Evolutionary conservation across 2,113 vertebrate species (phyloP).

Genomic region (Blennius ocellaris): DNA sequence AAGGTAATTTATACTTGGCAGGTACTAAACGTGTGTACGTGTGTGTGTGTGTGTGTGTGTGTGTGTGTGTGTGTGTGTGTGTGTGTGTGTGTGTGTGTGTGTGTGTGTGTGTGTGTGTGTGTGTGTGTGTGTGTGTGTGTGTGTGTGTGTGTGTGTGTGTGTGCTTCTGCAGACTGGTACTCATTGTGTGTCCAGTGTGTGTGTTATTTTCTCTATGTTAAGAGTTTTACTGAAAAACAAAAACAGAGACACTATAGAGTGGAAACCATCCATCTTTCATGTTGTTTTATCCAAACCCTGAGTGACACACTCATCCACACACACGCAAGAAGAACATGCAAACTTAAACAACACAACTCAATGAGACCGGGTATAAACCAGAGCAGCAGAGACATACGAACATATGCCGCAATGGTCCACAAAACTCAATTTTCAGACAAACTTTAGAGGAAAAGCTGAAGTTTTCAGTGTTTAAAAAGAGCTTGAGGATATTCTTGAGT

Average conservation of each 20-base stretch:
- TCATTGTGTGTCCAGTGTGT: slow-evolving; percentile 31
- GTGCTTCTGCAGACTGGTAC: too few species aligned
- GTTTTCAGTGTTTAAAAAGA: slow-evolving; percentile 2
- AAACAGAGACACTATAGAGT: background rate
- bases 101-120: background rate
- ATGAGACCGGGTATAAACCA: too few species aligned
- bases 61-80: slow-evolving; percentile 19
- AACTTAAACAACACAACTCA: too few species aligned
- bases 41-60: background rate
- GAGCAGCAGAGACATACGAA: too few species aligned
- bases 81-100: background rate
- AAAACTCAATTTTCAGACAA: background rate
- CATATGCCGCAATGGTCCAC: too few species aligned
- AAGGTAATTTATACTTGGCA: slow-evolving; percentile 30
- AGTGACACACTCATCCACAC: too few species aligned
- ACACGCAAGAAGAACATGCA: too few species aligned
- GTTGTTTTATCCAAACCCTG: too few species aligned
- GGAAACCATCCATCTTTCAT: background rate
- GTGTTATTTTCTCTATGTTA: slow-evolving; percentile 26
- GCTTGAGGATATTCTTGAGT: slow-evolving; percentile 10
- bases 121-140: slow-evolving; percentile 22
- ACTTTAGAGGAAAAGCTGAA: slow-evolving; percentile 4
- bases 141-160: too few species aligned
- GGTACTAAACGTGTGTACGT: slow-evolving; percentile 9
- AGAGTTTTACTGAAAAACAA: slow-evolving; percentile 10